These are phyloP conservation scores for Narcine bancroftii DNA, from an alignment of 2,113 vertebrate genomes.

Conservation along the genomic window DNA sequence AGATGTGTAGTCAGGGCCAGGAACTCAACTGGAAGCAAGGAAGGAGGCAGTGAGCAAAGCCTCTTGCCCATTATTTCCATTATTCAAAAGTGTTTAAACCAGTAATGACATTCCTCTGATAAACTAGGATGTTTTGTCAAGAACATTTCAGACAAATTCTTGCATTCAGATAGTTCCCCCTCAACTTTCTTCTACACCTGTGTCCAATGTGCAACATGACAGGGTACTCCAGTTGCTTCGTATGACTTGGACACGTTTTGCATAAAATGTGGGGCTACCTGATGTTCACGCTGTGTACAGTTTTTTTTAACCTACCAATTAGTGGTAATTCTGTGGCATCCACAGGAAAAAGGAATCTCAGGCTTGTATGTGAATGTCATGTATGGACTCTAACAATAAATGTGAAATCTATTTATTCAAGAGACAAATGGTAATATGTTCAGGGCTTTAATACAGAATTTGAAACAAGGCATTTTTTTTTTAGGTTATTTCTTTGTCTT, in stretches of 20 bases:
- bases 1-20: no score
- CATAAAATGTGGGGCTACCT: neutral
- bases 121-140: neutral
- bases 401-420: no score
- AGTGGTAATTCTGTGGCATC: no score
- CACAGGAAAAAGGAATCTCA: no score
- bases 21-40: no score
- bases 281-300: no score
- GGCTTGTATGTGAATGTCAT: no score
- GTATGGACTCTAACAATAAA: no score
- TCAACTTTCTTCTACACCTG: neutral
- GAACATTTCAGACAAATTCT: neutral
- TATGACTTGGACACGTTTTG: neutral
- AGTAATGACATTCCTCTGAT: neutral
- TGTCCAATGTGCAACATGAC: neutral
- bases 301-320: no score
- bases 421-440: neutral
- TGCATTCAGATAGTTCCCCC: neutral
- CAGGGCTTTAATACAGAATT: neutral
- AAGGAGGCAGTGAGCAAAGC: no score
- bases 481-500: neutral
- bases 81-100: neutral
- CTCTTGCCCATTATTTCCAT: neutral
- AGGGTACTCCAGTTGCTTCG: neutral
- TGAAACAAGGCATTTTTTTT: neutral